Evolutionary conservation across 2,113 vertebrate species (phyloP).

Genomic region (Capreolus pygargus): DNA sequence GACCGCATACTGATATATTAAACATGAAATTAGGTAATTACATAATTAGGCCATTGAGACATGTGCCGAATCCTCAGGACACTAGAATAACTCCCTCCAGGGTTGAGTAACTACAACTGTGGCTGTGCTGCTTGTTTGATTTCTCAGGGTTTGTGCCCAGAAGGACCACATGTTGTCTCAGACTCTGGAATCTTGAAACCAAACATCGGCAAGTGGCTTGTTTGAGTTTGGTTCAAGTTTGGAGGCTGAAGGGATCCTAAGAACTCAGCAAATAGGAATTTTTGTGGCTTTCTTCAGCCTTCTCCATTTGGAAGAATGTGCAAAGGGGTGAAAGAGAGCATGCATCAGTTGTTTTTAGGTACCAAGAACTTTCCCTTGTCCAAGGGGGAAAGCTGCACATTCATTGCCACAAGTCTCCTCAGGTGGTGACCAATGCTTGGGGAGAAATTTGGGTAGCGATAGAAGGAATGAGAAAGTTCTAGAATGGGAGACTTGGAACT

Average conservation of each 20-base stretch:
- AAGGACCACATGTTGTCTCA: neutral
- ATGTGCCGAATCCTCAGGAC: constrained; percentile 15
- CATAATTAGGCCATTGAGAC: constrained; percentile 48
- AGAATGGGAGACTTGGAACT: neutral
- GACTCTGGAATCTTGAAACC: constrained; percentile 51
- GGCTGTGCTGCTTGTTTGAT: neutral
- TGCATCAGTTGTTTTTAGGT: neutral
- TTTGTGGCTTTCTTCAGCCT: constrained; percentile 10
- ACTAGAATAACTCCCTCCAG: neutral
- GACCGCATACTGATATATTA: constrained; percentile 33
- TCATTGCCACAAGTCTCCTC: neutral
- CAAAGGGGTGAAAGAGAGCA: neutral
- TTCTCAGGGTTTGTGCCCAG: neutral
- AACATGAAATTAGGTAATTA: constrained; percentile 50
- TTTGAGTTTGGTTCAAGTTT: constrained; percentile 30
- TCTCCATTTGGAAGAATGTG: neutral
- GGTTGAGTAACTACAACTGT: neutral
- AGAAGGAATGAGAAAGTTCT: neutral
- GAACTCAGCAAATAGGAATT: neutral
- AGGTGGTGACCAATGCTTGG: neutral
- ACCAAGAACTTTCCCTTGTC: neutral
- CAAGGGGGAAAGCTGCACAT: neutral
- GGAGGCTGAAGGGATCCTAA: constrained; percentile 6
- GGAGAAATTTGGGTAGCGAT: neutral
- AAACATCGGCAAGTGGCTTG: constrained; percentile 28